These are phyloP conservation scores for Epinotia ramella DNA, from an alignment of 2,888 invertebrate genomes.

Conservation along the genomic window DNA sequence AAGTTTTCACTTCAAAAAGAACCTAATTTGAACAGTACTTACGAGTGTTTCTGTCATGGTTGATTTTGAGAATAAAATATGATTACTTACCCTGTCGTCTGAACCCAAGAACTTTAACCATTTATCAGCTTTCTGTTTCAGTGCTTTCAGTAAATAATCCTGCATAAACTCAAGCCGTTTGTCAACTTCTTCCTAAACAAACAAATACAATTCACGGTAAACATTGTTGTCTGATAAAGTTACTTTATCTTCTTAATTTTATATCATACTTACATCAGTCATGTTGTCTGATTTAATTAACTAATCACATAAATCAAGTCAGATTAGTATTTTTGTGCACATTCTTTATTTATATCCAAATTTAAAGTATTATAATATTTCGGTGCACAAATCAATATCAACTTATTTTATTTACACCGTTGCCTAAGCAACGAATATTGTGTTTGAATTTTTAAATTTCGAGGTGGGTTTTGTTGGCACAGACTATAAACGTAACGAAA, in stretches of 20 bases:
- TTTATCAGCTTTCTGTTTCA: conserved; percentile 94
- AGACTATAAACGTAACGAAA: conserved; percentile 2
- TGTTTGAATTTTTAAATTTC: conserved; percentile 42
- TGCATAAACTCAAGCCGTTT: conserved; percentile 91
- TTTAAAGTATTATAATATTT: conserved; percentile 4
- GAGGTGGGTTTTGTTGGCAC: not conserved
- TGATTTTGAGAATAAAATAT: no score
- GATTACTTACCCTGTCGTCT: conserved; percentile 86
- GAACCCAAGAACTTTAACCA: conserved; percentile 94
- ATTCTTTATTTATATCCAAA: not conserved
- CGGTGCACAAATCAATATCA: conserved; percentile 15
- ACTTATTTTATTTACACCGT: conserved; percentile 37
- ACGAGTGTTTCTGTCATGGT: no score
- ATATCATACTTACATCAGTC: conserved; percentile 67
- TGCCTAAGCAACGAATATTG: conserved; percentile 32
- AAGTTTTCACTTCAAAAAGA: no score
- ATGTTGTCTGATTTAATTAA: conserved; percentile 51
- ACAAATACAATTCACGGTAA: conserved; percentile 33
- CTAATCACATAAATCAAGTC: conserved; percentile 10
- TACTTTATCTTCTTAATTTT: not conserved
- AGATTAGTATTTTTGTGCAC: conserved; percentile 3
- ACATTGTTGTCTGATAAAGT: not conserved
- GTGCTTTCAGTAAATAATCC: conserved; percentile 89
- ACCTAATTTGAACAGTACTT: no score
- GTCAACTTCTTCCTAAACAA: conserved; percentile 83